phyloP scores from a whole-genome alignment of 1,140 invertebrate genomes.

The Aporrectodea caliginosa region DNA sequence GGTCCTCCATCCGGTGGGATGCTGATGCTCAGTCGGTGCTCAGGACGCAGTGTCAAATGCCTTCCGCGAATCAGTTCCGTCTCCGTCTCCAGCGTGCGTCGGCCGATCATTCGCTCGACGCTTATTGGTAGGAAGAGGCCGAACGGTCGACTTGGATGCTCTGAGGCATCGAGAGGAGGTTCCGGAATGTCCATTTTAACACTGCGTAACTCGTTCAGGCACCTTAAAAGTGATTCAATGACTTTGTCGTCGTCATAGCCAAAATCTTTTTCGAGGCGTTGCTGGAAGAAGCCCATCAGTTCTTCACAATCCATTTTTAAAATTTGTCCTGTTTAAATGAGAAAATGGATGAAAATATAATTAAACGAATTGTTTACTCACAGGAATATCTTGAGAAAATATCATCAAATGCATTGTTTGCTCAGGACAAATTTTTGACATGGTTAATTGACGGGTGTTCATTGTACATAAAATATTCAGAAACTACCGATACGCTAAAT shows the following conservation, averaged over 20 bases:
- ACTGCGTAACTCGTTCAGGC: background rate
- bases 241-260: background rate
- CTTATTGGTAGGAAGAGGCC: background rate
- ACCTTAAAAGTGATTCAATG: background rate
- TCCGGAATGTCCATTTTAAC: background rate
- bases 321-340: background rate
- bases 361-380: too few species aligned
- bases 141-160: background rate
- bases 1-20: background rate
- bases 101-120: background rate
- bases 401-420: too few species aligned
- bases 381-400: too few species aligned
- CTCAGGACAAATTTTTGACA: too few species aligned
- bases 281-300: background rate
- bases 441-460: too few species aligned
- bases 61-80: background rate
- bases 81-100: background rate
- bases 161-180: background rate
- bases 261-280: background rate
- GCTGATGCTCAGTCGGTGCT: background rate
- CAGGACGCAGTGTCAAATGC: background rate
- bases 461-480: too few species aligned
- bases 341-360: background rate
- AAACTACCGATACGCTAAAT: too few species aligned
- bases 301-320: background rate